Base-by-base conservation (phyloP, 2,888 invertebrate species). In the Chironomus riparius region DNA sequence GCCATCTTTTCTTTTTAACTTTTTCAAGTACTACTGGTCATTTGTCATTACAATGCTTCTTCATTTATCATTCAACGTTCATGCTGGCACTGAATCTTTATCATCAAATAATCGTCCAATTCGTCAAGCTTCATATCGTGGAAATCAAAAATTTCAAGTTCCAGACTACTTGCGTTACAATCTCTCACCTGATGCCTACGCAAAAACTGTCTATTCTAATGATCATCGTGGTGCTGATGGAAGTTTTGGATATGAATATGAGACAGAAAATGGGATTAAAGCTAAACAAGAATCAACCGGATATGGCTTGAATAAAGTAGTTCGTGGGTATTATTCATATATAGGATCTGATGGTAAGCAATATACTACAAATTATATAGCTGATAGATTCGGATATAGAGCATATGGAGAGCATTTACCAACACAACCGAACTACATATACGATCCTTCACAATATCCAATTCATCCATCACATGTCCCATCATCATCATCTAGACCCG, bases 381-480 rank as follows among this genome's bases (percentile, higher is more conserved):
- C 76, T 24, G 76, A 76, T 21, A 24, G 76, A 12, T 69, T 56
- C 13, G 76, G 76, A 2, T 76, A 69, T 56, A 22, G 76, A 13
- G 76, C 76, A 12, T 76, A 69, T 22, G 76, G 76, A 13, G 56
- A 68, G 3, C 76, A 76, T 24, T 68, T 76, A 24, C 76, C 76
- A 15, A 76, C 28, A 48, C 76, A 76, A 61, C 76, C 76, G 10
- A 15, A 74, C 24, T 28, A 50, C 22, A 13, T 73, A 1, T 73
- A 73, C 7, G 50, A 61, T 61, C 38, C 6, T 12, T 15, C 28
- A 13, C 24, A 22, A 22, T 65, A 21, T 18, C 65, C 56, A 6
- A 15, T 18, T 7, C 18, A 18, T 28, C 47, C 28, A 38, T 62
- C 15, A 28, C 50, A 56, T 28, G 38, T 65, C 12, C 7, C 72